Conservation (phyloP, 2,888 invertebrate species). For the Leptodirus hochenwartii region DNA sequence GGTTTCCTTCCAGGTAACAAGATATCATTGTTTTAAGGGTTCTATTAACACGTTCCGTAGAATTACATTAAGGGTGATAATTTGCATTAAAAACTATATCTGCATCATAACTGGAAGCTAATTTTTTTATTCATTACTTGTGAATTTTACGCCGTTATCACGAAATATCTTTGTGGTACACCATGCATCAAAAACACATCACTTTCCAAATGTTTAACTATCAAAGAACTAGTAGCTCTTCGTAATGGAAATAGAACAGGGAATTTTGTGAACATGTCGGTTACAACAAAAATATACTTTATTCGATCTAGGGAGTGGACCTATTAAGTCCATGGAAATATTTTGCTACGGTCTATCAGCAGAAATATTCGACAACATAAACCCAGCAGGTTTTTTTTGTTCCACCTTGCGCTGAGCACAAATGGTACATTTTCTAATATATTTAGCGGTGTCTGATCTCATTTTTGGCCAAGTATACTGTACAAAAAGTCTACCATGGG, state of each 20-base stretch:
- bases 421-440: constrained; percentile 1
- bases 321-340: constrained; percentile 11
- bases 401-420: constrained; percentile 3
- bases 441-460: background rate
- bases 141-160: constrained; percentile 13
- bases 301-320: constrained; percentile 11
- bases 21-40: constrained; percentile 10
- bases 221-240: constrained; percentile 8
- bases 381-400: background rate
- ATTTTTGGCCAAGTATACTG: constrained; percentile 5
- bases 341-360: constrained; percentile 11
- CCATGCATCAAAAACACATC: constrained; percentile 12
- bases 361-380: too few relatives aligned
- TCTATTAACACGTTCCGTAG: constrained; percentile 11
- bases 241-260: constrained; percentile 11
- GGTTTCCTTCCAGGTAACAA: background rate
- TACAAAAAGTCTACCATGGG: background rate
- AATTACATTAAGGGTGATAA: constrained; percentile 11
- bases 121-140: constrained; percentile 7
- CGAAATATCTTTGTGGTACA: constrained; percentile 10
- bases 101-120: constrained; percentile 6
- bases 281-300: constrained; percentile 10
- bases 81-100: constrained; percentile 9
- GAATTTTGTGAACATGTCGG: constrained; percentile 13
- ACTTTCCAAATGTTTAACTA: constrained; percentile 11